Conservation (phyloP, 2,113 vertebrate species). For the Chauna torquata region DNA sequence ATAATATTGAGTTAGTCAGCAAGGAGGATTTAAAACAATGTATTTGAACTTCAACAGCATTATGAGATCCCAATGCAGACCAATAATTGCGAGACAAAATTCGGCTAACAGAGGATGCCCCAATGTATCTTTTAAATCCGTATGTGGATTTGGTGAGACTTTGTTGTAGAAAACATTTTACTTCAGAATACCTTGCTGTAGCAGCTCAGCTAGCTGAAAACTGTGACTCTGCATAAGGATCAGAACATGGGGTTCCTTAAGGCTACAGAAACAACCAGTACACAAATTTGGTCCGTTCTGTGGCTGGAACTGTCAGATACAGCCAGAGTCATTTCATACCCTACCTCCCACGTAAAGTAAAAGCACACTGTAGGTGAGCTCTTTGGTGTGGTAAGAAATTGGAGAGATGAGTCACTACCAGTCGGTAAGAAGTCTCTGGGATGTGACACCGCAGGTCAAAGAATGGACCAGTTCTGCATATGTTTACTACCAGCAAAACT, state of each 20-base stretch:
- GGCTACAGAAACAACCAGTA: neutral
- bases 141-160: neutral
- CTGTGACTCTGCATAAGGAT: neutral
- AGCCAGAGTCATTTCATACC: neutral
- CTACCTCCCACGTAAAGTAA: neutral
- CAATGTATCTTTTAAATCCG: neutral
- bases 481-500: neutral
- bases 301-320: neutral
- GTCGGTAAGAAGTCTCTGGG: neutral
- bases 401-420: neutral
- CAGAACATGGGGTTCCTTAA: neutral
- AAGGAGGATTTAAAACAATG: conserved; percentile 8
- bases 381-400: neutral
- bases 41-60: neutral
- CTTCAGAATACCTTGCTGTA: neutral
- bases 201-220: neutral
- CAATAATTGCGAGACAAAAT: neutral
- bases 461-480: neutral
- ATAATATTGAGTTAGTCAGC: neutral
- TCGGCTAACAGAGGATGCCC: neutral
- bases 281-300: neutral
- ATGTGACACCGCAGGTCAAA: neutral
- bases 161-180: neutral
- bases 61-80: neutral
- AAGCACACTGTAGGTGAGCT: neutral